Percentiles rank a stretch among this genome's conserved stretches.
Conservation (phyloP, 2,113 vertebrate genomes). For the Nycticorax nycticorax region DNA sequence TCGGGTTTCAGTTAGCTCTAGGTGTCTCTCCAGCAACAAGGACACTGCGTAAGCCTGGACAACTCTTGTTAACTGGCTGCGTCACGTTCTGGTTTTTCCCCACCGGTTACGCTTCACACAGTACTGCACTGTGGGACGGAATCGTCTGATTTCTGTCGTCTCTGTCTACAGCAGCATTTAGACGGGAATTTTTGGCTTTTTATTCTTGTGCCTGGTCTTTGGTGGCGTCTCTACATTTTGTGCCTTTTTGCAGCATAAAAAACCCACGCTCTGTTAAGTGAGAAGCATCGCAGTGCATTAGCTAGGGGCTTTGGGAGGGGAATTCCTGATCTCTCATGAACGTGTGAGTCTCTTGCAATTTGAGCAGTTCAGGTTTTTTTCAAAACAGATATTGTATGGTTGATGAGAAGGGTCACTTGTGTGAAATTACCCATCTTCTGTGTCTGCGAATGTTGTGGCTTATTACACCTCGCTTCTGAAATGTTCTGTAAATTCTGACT, state of each 20-base stretch:
- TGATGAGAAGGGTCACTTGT: background rate
- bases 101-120: background rate
- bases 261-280: background rate
- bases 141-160: background rate
- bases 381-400: background rate
- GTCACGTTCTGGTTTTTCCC: accelerated
- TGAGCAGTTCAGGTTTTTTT: background rate
- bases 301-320: background rate
- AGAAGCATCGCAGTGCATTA: background rate
- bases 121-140: background rate
- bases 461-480: background rate
- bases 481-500: background rate
- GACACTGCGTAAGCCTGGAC: background rate
- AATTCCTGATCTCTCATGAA: background rate
- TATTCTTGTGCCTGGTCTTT: background rate
- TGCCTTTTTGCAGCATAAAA: background rate
- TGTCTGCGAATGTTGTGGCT: accelerated
- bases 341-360: background rate
- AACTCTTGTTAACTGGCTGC: background rate
- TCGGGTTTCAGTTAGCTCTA: background rate
- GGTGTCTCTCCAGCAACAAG: background rate
- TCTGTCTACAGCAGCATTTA: background rate
- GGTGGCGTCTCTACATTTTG: background rate
- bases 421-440: background rate
- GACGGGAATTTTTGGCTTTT: background rate